Evolutionary conservation across 2,888 invertebrate species (phyloP), one percentile per base, ranked within the genome.

Genomic region (Odontothrips loti): DNA sequence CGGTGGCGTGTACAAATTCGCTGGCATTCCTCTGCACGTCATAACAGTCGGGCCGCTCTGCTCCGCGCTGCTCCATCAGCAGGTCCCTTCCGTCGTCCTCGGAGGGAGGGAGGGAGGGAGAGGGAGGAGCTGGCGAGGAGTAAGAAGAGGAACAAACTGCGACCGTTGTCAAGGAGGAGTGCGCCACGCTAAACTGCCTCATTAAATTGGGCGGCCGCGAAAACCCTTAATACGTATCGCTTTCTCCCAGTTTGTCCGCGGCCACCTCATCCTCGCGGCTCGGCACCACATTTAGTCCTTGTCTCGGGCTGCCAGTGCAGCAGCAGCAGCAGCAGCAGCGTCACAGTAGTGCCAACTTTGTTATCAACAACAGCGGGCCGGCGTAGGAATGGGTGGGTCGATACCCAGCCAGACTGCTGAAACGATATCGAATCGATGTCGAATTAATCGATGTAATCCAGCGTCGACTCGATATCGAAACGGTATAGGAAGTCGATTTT

Each of bases 1-100:
- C 68, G 23, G 23, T 75, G 68, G 68, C 68, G 68, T 75, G 23
- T 23, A 75, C 68, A 75, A 75, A 75, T 75, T 75, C 68, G 23
- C 68, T 12, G 9, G 27, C 68, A 75, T 75, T 75, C 68, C 68
- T 75, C 68, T 27, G 68, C 23, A 23, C 68, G 68, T 75, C 68
- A 75, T 75, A 75, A 75, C 68, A 75, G 68, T 75, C 27, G 27
- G 23, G 23, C 68, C 68, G 34, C 34, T 75, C 27, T 27, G 68
- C 68, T 27, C 68, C 68, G 23, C 20, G 34, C 34, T 43, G 34
- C 34, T 43, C 34, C 34, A 43, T 43, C 34, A 43, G 58, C 58
- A 20, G 58, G 20, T 58, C 20, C 20, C 58, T 51, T 15, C 58
- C 58, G 34, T 6, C 34, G 3, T 43, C 34, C 34, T 43, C 34